Base-by-base conservation (phyloP, 2,888 invertebrate genomes). In the Drosophila peninsularis region DNA sequence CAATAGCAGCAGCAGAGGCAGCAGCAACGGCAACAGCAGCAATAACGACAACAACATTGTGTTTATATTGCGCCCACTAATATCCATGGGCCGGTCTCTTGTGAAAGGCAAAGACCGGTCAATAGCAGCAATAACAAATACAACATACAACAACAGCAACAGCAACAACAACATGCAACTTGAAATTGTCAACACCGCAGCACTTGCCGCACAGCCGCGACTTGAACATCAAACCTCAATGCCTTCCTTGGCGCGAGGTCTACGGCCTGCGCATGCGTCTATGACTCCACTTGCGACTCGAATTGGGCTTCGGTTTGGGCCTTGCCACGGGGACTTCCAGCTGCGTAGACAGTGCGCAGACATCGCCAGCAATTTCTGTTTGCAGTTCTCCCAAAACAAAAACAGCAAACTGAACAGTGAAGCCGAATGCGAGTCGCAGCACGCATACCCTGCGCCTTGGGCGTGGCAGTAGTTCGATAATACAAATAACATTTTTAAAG, bases 261-360 rank as follows among this genome's bases (percentile, higher is more conserved):
- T 52, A 62, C 65, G 54, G 49, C 47, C 50, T 47, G 47, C 30
- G 47, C 5, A 17, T 47, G 32, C 47, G 42, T 41, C 54, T 54
- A 49, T 42, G 52, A 39, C 37, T 66, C 30, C 5, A 24, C 24
- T 36, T 50, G 49, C 1, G 52, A 41, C 50, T 65, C 34, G 0
- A 36, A 37, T 54, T 76, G 42, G 45, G 45, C 41, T 45, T 32
- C 27, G 7, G 58, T 45, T 60, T 60, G 52, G 1, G 47, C 64
- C 11, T 37, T 34, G 50, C 52, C 37, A 14, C 57, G 66, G 66
- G 73, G 85, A 65, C 80, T 69, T 88, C 88, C 88, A 82, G 82
- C 89, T 89, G 82, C 88, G 82, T 84, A 83, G 82, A 83, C 82
- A 87, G 88, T 39, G 70, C 66, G 75, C 85, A 83, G 82, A 83